Conservation (phyloP, 2,113 vertebrate genomes). For the Procapra przewalskii region DNA sequence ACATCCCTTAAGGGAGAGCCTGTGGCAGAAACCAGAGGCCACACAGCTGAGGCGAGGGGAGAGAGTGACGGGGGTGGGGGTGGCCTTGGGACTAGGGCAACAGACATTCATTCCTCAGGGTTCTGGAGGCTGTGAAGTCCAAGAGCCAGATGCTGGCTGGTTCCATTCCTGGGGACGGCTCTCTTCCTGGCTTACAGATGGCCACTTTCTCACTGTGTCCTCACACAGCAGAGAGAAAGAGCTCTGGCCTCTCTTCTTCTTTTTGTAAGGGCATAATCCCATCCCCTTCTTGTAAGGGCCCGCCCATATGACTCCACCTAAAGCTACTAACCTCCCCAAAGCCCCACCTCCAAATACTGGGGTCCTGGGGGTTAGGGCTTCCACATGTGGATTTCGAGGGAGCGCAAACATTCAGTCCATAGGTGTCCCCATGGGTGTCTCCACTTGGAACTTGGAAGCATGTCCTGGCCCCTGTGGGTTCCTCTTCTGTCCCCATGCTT, state of each 20-base stretch:
- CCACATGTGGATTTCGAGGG: not conserved
- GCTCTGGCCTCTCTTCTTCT: not conserved
- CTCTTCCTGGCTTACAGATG: not conserved
- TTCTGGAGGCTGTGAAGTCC: not conserved
- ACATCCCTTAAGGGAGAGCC: not conserved
- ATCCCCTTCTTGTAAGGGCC: not conserved
- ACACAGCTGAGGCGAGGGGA: not conserved
- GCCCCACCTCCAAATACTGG: not conserved
- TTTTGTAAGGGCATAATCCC: not conserved
- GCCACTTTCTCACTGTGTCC: not conserved
- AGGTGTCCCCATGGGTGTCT: no score
- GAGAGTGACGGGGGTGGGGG: not conserved
- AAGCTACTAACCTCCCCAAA: not conserved
- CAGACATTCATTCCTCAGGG: not conserved
- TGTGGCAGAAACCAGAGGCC: not conserved
- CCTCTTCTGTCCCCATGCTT: not conserved
- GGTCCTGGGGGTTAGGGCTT: not conserved
- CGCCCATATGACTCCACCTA: not conserved
- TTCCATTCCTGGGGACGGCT: not conserved
- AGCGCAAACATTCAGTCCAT: not conserved
- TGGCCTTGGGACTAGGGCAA: not conserved
- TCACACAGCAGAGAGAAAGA: not conserved
- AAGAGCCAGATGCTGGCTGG: not conserved
- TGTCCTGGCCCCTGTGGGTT: not conserved
- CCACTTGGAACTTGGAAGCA: not conserved